Evolutionary conservation across 1,140 invertebrate species (phyloP).

Genomic region (Drosophila nasuta): DNA sequence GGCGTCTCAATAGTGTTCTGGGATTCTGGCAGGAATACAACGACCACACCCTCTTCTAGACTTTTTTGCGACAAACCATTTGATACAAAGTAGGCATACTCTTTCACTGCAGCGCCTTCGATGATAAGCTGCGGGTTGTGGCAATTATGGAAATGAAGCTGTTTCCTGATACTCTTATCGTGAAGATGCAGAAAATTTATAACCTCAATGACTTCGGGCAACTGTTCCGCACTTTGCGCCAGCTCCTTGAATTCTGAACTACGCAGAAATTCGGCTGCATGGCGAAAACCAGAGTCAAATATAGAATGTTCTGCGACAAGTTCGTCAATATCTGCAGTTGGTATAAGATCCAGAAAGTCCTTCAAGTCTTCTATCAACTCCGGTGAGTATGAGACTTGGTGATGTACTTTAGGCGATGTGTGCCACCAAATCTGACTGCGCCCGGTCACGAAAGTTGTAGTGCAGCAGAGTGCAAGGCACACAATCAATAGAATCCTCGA

Average conservation of each 20-base stretch:
- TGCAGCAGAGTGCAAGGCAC: slow-evolving; percentile 35
- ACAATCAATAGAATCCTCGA: neutral
- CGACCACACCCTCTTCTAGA: slow-evolving; percentile 23
- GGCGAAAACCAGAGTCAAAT: slow-evolving; percentile 68
- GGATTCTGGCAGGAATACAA: slow-evolving; percentile 40
- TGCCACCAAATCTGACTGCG: slow-evolving; percentile 2
- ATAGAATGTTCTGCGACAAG: slow-evolving; percentile 71
- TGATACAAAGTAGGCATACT: neutral
- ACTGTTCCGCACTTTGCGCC: slow-evolving; percentile 41
- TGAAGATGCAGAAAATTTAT: slow-evolving; percentile 74
- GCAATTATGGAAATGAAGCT: neutral
- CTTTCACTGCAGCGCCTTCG: neutral
- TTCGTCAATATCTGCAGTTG: slow-evolving; percentile 56
- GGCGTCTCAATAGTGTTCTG: neutral
- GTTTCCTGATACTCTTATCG: slow-evolving; percentile 26
- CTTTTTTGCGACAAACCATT: neutral
- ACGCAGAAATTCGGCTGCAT: slow-evolving; percentile 63
- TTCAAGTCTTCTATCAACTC: slow-evolving; percentile 65
- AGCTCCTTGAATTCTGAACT: slow-evolving; percentile 65
- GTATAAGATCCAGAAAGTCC: slow-evolving; percentile 68
- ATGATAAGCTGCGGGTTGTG: slow-evolving; percentile 1
- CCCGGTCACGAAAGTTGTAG: slow-evolving; percentile 1
- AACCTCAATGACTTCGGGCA: slow-evolving; percentile 70
- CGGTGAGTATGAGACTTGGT: slow-evolving; percentile 57
- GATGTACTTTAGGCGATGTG: neutral